A percentile compares a stretch with the other conserved stretches of the same genome.
phyloP scores from a whole-genome alignment of 64 coral and sea anemone genomes.

The Pachyseris speciosa region DNA sequence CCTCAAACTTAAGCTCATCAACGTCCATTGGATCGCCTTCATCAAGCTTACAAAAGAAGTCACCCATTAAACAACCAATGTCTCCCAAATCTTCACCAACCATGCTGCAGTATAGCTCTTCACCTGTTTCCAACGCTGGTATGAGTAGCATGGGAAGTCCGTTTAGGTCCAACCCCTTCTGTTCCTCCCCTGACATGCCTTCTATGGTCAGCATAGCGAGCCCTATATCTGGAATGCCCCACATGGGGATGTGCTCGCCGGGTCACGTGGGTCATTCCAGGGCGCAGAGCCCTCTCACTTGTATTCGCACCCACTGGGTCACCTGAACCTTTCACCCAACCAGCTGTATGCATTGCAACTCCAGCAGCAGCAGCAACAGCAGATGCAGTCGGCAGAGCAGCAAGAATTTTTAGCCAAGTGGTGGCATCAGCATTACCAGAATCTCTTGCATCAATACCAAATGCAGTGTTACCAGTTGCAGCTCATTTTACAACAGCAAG shows the following conservation, averaged over 20 bases:
- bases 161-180: conserved; percentile 17
- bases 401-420: conserved; percentile 6
- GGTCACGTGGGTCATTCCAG: neutral
- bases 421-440: conserved; percentile 52
- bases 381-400: conserved; percentile 33
- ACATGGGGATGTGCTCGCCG: conserved; percentile 19
- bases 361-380: conserved; percentile 60
- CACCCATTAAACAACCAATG: neutral
- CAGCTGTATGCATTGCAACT: conserved; percentile 62
- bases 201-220: conserved; percentile 28
- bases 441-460: conserved; percentile 37
- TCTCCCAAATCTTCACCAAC: conserved; percentile 15
- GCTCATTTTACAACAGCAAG: conserved; percentile 51
- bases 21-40: conserved; percentile 25
- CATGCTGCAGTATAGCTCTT: neutral
- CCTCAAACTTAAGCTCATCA: conserved; percentile 12
- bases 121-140: neutral
- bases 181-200: conserved; percentile 34
- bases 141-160: conserved; percentile 31
- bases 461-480: conserved; percentile 61
- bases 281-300: conserved; percentile 3
- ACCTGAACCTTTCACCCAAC: conserved; percentile 16
- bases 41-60: conserved; percentile 7
- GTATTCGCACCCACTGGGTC: neutral
- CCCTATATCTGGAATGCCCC: conserved; percentile 31